phyloP scores from a whole-genome alignment of 2,797 vertebrate species.

The Microcaecilia unicolor region DNA sequence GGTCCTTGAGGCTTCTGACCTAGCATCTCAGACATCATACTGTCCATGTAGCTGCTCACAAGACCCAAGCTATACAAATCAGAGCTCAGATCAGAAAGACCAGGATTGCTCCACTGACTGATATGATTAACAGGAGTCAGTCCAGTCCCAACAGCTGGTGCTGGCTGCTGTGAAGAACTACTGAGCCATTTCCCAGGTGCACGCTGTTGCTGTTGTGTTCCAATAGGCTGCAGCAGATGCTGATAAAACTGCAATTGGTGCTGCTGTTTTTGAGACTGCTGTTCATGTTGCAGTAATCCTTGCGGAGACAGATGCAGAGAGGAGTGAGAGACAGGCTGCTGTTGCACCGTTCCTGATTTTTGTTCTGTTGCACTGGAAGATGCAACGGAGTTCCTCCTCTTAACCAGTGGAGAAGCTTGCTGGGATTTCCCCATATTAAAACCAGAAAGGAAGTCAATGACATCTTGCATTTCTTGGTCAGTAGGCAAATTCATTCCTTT shows the following conservation, averaged over 20 bases:
- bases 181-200: conserved; percentile 79
- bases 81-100: conserved; percentile 83
- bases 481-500: conserved; percentile 96
- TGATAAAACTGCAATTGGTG: conserved; percentile 83
- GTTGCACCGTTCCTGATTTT: conserved; percentile 64
- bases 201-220: conserved; percentile 65
- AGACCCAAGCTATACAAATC: conserved; percentile 93
- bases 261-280: conserved; percentile 48
- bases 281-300: conserved; percentile 57
- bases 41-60: conserved; percentile 97
- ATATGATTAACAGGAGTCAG: conserved; percentile 76
- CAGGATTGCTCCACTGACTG: conserved; percentile 79
- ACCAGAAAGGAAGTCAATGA: conserved; percentile 96
- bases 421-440: conserved; percentile 98
- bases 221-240: conserved; percentile 85
- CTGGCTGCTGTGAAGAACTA: conserved; percentile 63
- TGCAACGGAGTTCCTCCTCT: conserved; percentile 85
- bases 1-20: conserved; percentile 92
- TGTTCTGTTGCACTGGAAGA: conserved; percentile 74
- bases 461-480: conserved; percentile 98
- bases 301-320: conserved; percentile 62
- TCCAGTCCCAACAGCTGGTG: conserved; percentile 63
- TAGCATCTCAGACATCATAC: conserved; percentile 89
- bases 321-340: conserved; percentile 62
- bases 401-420: conserved; percentile 86